Evolutionary conservation across 2,888 invertebrate species (phyloP), one percentile per base, ranked within the genome.

Genomic region (Lissonota sp.): DNA sequence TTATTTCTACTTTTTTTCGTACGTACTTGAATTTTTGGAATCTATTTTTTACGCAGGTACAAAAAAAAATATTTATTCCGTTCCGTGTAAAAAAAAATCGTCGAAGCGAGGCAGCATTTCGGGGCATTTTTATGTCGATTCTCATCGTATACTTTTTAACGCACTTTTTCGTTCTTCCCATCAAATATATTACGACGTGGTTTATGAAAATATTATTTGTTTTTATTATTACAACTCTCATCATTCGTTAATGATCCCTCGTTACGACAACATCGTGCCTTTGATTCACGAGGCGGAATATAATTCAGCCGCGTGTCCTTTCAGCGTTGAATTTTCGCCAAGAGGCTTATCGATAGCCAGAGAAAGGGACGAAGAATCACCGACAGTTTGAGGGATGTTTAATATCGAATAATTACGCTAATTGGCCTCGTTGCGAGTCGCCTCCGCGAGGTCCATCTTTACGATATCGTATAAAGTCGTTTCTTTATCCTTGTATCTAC

Each of bases 371-470:
- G 44, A 62, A 46, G 26, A 46, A 46, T 42, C 14, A 8, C 10
- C 12, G 16, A 7, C 10, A 51, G 70, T 77, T 64, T 55, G 64
- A 66, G 64, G 51, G 51, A 42, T 71, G 37, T 71, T 60, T 66
- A 40, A 64, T 71, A 58, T 42, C 71, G 42, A 71, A 71, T 71
- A 77, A 77, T 77, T 66, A 71, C 70, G 58, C 66, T 71, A 77
- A 70, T 77, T 71, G 64, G 64, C 57, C 46, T 58, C 39, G 37
- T 16, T 42, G 62, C 6, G n/a, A 57, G 49, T 64, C 55, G 40
- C 57, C 63, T 70, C 40, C 57, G 1, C 7, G 14, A 49, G 37
- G 40, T 77, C 57, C 40, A 46, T 57, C 49, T 57, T 46, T 12
- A 40, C 57, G 58, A 46, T 76, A 76, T 63, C 46, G 40, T 44